Evolutionary conservation across 1,140 invertebrate species (phyloP), one percentile per base, ranked within the genome.

Genomic region (Monochamus saltuarius): DNA sequence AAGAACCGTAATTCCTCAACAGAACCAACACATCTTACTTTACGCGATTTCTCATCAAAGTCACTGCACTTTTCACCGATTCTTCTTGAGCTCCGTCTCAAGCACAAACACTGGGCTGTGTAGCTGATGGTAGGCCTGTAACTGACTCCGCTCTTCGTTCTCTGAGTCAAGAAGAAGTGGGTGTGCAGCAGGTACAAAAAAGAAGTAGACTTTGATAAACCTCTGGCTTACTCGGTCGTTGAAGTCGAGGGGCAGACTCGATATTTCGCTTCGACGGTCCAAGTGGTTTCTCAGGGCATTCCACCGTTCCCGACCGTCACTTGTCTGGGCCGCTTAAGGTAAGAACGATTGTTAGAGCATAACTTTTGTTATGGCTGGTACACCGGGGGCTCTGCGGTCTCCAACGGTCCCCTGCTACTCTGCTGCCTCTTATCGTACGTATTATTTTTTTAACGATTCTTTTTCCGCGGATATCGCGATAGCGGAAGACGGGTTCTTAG

Each of bases 121-220:
- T 47, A 17, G 29, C 29, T 19, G 45, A 8, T 47, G 45, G 14
- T 29, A 29, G 29, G 16, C 29, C 16, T 8, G 45, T 9, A 47
- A 47, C 45, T 47, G 45, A 29, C 22, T 29, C 45, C 51, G 29
- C 36, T 39, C 51, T 19, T n/a, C 51, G 37, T 16, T 17, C 11
- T 14, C 36, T 10, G 16, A 56, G 35, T 60, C 56, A 62, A 67
- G 62, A 68, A 71, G 65, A 71, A 71, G 67, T 71, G 69, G 69
- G 69, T 71, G 69, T 71, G 61, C 51, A 63, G 61, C 69, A 71
- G 69, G 69, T 71, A 71, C 62, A 59, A 59, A 49, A 62, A 50
- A 61, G 66, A 69, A 53, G 16, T 14, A 69, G 62, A 29, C 68
- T 69, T 69, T 56, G 67, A 62, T 50, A 29, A 17, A 22, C 10